Evolutionary conservation across 2,888 invertebrate species (phyloP), one percentile per base, ranked within the genome.

Genomic region (Atrina japonica): DNA sequence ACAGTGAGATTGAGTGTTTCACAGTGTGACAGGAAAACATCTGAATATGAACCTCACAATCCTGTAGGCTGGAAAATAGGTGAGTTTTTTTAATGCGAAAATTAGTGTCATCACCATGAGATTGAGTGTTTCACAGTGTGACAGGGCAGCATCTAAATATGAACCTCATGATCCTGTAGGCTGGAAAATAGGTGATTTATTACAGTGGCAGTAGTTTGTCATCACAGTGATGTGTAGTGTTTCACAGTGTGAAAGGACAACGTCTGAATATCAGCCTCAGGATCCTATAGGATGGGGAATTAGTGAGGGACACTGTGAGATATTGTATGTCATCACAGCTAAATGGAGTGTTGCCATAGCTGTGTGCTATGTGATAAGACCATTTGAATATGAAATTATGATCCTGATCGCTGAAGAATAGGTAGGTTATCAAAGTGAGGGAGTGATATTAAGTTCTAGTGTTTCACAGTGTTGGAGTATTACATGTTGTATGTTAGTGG

Each of bases 251-350:
- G 47, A 16, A 49, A 73, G 73, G 60, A 7, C 69, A 68, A 27
- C 68, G 68, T 18, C 29, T 66, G 27, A 55, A 55, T 27, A 35
- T 66, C 58, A 35, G 53, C 18, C 29, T 52, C 69, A 6, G 50
- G 72, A n/a, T 71, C 66, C 7, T 56, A 25, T 3, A 69, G 74
- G 14, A 71, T 43, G 23, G 50, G n/a, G n/a, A n/a, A n/a, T n/a
- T n/a, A n/a, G n/a, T n/a, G n/a, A n/a, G n/a, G n/a, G n/a, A n/a
- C n/a, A n/a, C n/a, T n/a, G n/a, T n/a, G n/a, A n/a, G n/a, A n/a
- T n/a, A n/a, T n/a, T n/a, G n/a, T n/a, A n/a, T n/a, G n/a, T n/a
- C n/a, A n/a, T n/a, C n/a, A n/a, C n/a, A n/a, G n/a, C n/a, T n/a
- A n/a, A n/a, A n/a, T n/a, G n/a, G n/a, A 43, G 27, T n/a, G 47